Evolutionary conservation across 1,140 invertebrate species (phyloP).

Genomic region (Cherax destructor): DNA sequence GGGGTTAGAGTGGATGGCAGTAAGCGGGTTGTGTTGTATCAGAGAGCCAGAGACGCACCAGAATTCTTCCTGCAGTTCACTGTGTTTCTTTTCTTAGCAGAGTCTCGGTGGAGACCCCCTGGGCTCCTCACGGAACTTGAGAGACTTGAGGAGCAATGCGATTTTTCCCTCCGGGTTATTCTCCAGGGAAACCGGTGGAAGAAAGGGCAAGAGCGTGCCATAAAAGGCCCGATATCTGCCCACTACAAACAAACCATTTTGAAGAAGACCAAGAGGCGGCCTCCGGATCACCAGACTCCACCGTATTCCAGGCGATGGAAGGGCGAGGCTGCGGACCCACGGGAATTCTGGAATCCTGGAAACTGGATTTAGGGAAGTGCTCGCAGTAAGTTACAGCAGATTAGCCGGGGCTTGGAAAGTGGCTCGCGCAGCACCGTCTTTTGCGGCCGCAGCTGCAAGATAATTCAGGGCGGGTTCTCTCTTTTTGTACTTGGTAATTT

Average conservation of each 20-base stretch:
- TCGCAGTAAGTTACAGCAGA: constrained; percentile 67
- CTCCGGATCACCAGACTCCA: constrained; percentile 4
- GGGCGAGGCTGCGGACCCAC: constrained; percentile 49
- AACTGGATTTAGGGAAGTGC: constrained; percentile 68
- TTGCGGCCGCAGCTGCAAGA: constrained; percentile 52
- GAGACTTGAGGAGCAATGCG: not conserved
- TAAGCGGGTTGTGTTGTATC: constrained; percentile 57
- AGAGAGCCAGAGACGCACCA: not conserved
- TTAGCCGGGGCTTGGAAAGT: constrained; percentile 62
- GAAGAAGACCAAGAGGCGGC: constrained; percentile 15
- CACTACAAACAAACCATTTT: constrained; percentile 47
- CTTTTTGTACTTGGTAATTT: constrained; percentile 45
- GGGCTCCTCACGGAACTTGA: not conserved
- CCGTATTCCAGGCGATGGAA: constrained; percentile 62
- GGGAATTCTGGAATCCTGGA: constrained; percentile 65
- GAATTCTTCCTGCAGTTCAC: constrained; percentile 47
- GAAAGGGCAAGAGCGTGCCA: constrained; percentile 23
- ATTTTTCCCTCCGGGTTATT: constrained; percentile 6
- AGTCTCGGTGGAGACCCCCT: constrained; percentile 9
- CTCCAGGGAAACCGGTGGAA: constrained; percentile 35
- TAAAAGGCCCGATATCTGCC: constrained; percentile 50
- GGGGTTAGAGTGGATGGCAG: constrained; percentile 29
- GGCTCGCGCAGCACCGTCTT: constrained; percentile 56
- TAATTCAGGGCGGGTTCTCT: constrained; percentile 58
- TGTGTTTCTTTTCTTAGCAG: constrained; percentile 48